A percentile compares a stretch with the other conserved stretches of the same genome.
Conservation (phyloP, 2,113 vertebrate genomes). For the Heterotilapia buettikoferi region DNA sequence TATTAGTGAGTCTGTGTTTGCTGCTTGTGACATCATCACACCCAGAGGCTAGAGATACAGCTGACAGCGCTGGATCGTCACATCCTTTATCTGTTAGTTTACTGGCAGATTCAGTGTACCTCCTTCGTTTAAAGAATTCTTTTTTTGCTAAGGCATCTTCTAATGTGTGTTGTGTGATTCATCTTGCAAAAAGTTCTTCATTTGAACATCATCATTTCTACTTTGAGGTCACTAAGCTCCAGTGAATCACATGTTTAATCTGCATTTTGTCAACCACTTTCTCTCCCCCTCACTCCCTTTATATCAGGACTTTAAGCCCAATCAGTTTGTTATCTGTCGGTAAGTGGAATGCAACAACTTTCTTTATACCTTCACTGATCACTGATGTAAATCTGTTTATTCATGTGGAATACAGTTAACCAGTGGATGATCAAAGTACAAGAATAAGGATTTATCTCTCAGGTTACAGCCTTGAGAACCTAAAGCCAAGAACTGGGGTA, state of each 20-base stretch:
- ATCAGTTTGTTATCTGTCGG: not conserved
- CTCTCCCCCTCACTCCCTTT: not conserved
- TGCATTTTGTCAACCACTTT: not conserved
- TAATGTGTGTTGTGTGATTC: not conserved
- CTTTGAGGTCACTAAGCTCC: not conserved
- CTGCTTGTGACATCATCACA: not conserved
- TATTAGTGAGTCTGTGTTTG: not conserved
- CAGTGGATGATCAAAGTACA: slow-evolving; percentile 14
- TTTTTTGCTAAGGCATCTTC: not conserved
- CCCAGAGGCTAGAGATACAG: not conserved
- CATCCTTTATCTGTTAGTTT: not conserved
- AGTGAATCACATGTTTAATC: not conserved
- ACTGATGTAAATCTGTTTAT: slow-evolving; percentile 16
- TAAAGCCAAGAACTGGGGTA: not conserved
- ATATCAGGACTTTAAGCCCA: not conserved
- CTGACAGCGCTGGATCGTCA: not conserved
- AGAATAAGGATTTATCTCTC: slow-evolving; percentile 6
- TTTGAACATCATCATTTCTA: not conserved
- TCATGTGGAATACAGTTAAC: not conserved
- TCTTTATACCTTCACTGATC: not conserved
- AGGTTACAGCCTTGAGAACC: not conserved
- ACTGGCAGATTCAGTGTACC: not conserved
- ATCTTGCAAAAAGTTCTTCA: not conserved
- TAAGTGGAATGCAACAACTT: slow-evolving; percentile 7
- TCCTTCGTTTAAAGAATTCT: not conserved